Conservation (phyloP, 2,888 invertebrate species). For the Pterostichus madidus region DNA sequence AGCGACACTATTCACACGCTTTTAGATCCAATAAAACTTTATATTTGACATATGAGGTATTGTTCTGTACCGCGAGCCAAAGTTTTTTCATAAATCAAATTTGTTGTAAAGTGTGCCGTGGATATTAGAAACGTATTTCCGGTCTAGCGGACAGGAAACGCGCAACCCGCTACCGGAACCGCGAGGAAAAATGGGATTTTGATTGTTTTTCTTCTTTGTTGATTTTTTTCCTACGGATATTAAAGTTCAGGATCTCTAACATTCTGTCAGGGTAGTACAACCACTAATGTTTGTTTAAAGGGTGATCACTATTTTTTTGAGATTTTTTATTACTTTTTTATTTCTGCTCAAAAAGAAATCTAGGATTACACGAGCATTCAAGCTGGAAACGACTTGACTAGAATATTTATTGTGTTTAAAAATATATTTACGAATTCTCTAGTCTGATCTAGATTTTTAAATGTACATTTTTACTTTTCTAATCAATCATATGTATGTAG, state of each 20-base stretch:
- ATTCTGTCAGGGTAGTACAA: not conserved
- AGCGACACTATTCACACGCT: conserved; percentile 36
- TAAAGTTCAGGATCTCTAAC: conserved; percentile 33
- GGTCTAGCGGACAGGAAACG: conserved; percentile 52
- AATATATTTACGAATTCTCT: not conserved
- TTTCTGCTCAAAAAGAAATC: conserved; percentile 30
- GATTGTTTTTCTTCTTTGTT: conserved; percentile 65
- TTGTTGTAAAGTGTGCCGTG: conserved; percentile 64
- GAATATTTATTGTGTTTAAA: not conserved
- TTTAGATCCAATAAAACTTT: conserved; percentile 58
- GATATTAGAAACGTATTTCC: conserved; percentile 66
- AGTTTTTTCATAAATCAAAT: conserved; percentile 66
- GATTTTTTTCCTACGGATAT: conserved; percentile 61
- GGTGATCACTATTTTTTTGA: conserved; percentile 37
- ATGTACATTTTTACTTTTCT: not conserved
- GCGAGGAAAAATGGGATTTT: conserved; percentile 63
- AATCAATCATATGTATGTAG: conserved; percentile 29
- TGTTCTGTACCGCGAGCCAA: conserved; percentile 54
- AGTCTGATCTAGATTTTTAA: not conserved
- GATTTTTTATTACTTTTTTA: conserved; percentile 36
- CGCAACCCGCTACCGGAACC: conserved; percentile 25
- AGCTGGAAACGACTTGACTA: not conserved
- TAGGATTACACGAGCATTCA: not conserved
- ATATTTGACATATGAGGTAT: conserved; percentile 62
- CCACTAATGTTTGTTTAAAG: conserved; percentile 54